phyloP scores from a whole-genome alignment of 2,888 invertebrate species.

The Heteropelma amictum region DNA sequence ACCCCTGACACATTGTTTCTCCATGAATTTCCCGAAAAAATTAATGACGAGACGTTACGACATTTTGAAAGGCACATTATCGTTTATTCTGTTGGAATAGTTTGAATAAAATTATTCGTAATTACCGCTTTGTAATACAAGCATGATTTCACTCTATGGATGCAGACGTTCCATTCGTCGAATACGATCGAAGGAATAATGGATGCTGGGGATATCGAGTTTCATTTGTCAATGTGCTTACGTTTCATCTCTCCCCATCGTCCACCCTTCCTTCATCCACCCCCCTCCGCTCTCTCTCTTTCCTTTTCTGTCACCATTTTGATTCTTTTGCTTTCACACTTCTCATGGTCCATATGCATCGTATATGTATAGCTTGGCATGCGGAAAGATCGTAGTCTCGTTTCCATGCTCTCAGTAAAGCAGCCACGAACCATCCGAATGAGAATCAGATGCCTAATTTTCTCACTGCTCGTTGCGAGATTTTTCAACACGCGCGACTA shows the following conservation, averaged over 20 bases:
- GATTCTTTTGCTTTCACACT: slow-evolving; percentile 2
- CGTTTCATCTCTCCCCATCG: background rate
- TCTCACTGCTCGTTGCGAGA: background rate
- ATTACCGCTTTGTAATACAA: background rate
- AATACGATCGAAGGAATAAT: slow-evolving; percentile 3
- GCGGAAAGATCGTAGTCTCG: slow-evolving; percentile 44
- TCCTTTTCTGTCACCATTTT: slow-evolving; percentile 7
- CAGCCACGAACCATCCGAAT: slow-evolving; percentile 24
- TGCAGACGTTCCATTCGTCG: slow-evolving; percentile 1
- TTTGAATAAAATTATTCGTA: background rate
- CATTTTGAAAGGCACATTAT: background rate
- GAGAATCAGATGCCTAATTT: background rate
- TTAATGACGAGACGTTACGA: background rate
- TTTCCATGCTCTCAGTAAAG: slow-evolving; percentile 30
- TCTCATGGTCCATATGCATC: too few species aligned
- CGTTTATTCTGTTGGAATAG: background rate
- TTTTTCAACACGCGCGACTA: background rate
- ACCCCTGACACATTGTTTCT: too few species aligned
- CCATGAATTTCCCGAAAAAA: too few species aligned
- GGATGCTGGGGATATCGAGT: slow-evolving; percentile 11
- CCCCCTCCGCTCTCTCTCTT: background rate
- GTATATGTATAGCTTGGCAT: slow-evolving; percentile 44
- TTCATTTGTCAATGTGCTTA: background rate
- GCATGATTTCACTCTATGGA: slow-evolving; percentile 24
- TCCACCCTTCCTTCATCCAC: background rate